Evolutionary conservation across 2,113 vertebrate genomes (phyloP).

Genomic region (Tenebrosternarchus preto): DNA sequence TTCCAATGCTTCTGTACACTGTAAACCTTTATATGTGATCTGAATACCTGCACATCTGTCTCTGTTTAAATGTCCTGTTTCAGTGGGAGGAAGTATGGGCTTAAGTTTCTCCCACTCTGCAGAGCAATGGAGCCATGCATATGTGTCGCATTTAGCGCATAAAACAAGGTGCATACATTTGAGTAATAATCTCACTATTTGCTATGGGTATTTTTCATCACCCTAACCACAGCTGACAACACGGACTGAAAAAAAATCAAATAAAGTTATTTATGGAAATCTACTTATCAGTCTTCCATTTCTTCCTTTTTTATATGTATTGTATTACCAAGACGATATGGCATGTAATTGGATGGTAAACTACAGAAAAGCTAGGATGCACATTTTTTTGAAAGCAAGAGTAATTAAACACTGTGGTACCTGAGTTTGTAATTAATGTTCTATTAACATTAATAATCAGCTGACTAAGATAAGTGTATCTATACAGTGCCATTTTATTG

Average conservation of each 20-base stretch:
- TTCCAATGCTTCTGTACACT: neutral
- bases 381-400: no score
- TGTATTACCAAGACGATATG: neutral
- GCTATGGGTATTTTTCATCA: neutral
- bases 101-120: neutral
- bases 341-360: neutral
- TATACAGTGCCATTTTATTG: no score
- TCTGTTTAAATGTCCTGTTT: neutral
- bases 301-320: no score
- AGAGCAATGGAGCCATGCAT: neutral
- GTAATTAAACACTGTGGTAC: neutral
- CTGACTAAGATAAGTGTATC: neutral
- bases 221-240: neutral
- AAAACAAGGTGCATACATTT: neutral
- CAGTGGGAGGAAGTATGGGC: neutral
- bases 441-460: neutral
- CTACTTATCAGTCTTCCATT: neutral
- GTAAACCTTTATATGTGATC: neutral
- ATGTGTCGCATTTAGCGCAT: neutral
- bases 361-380: neutral
- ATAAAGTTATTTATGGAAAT: constrained; percentile 23
- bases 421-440: neutral
- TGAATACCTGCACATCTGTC: constrained; percentile 17
- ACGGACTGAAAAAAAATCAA: neutral
- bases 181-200: neutral